Evolutionary conservation across 2,797 vertebrate genomes (phyloP).

Genomic region (Apodemus agrarius): DNA sequence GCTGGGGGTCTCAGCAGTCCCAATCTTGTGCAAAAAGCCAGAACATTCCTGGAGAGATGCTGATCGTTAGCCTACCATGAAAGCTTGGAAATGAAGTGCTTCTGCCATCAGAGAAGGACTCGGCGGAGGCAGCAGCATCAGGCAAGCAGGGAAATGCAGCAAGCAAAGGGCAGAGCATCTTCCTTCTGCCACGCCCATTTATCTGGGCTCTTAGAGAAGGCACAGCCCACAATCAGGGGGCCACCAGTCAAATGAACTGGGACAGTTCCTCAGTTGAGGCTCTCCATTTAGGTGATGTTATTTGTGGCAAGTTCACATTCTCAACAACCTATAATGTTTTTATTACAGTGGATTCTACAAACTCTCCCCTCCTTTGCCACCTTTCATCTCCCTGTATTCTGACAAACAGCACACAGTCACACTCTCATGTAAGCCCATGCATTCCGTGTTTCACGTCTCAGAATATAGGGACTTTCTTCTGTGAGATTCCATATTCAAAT

Average conservation of each 20-base stretch:
- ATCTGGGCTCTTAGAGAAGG: neutral
- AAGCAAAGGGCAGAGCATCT: neutral
- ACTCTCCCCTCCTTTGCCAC: neutral
- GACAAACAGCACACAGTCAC: neutral
- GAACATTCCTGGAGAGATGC: neutral
- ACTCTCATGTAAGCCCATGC: neutral
- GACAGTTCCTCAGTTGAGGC: neutral
- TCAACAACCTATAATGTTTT: neutral
- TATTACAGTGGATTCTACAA: neutral
- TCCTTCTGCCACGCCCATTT: neutral
- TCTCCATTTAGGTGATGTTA: neutral
- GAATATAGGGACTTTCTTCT: neutral
- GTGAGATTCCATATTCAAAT: neutral
- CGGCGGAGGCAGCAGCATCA: too few species aligned
- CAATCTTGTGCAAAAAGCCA: neutral
- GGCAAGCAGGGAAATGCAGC: too few species aligned
- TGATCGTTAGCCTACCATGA: neutral
- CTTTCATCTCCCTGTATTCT: neutral
- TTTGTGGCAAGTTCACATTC: neutral
- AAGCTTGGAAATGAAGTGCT: neutral
- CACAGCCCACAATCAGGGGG: neutral
- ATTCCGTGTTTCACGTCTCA: neutral
- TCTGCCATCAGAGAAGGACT: neutral
- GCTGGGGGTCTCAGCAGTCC: neutral
- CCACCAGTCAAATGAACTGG: neutral